Evolutionary conservation across 2,888 invertebrate species (phyloP), one percentile per base, ranked within the genome.

Genomic region (Dinocampus coccinellae): DNA sequence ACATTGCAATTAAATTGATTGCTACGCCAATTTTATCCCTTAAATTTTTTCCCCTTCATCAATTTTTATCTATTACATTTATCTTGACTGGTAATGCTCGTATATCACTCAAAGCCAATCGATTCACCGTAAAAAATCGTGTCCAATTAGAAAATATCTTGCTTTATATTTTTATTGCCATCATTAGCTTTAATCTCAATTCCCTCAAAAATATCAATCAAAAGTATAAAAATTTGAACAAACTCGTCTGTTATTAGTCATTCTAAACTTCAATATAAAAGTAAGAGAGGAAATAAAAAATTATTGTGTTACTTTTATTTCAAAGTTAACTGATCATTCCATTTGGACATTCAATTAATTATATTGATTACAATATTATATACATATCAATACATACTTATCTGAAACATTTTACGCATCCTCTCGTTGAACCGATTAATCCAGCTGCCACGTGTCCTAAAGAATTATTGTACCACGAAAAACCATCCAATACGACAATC

Each of bases 1-100:
- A 16, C 61, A 61, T 64, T 71, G 70, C 76, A 74, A 77, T 77
- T 77, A 76, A 78, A 76, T 77, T 75, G 77, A 79, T 78, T 78
- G 76, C 75, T 66, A 62, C 70, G 58, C 69, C 73, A 76, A 74
- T 73, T 76, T 71, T 65, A 69, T 72, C 29, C 65, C 34, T 61
- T 47, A 69, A 58, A 69, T 73, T 66, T 63, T 65, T 70, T n/a
- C n/a, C n/a, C 63, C 60, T 65, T 70, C 67, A n/a, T 16, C 16
- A 47, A 47, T 47, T 47, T 47, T n/a, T n/a, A 47, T 47, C 20
- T 16, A 47, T 16, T 53, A 36, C 53, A 20, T 24, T 66, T 65
- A n/a, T 20, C 47, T 47, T 39, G 3, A 47, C 16, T 16, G 16
- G 3, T 47, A n/a, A 47, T 47, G 47, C 47, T 47, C 7, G 7